These are phyloP conservation scores for Solenodon paradoxus DNA, from an alignment of 2,113 vertebrate species.

Conservation along the genomic window DNA sequence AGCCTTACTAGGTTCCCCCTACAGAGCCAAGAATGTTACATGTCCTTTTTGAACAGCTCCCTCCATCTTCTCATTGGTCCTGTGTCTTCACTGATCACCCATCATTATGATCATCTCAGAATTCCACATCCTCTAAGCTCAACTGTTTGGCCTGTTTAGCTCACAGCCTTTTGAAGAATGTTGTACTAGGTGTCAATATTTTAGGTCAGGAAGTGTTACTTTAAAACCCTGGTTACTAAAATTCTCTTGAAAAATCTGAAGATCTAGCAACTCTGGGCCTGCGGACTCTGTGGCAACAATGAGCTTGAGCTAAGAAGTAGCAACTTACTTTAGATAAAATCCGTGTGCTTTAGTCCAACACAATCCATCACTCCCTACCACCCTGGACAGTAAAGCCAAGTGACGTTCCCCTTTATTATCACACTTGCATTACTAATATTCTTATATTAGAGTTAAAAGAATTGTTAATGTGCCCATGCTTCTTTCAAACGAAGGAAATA, in stretches of 20 bases:
- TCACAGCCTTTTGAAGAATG: not conserved
- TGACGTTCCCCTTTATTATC: not conserved
- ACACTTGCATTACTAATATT: not conserved
- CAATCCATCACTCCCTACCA: not conserved
- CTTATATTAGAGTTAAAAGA: not conserved
- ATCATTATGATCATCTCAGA: not conserved
- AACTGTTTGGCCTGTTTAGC: not conserved
- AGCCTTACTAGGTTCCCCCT: not conserved
- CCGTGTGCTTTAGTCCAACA: not conserved
- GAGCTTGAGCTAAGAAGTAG: not conserved
- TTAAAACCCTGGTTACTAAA: not conserved
- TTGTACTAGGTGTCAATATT: not conserved
- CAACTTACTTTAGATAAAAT: not conserved
- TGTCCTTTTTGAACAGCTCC: not conserved
- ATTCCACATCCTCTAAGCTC: not conserved
- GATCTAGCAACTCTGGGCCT: not conserved
- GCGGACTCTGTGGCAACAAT: not conserved
- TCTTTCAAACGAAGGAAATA: not conserved
- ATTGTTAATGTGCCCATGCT: not conserved
- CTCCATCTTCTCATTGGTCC: fast-evolving
- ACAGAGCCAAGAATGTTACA: not conserved
- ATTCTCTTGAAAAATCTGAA: not conserved
- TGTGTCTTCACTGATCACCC: not conserved
- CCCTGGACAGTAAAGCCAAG: not conserved
- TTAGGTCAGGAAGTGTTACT: not conserved